These are phyloP conservation scores for Lycocorax pyrrhopterus DNA, from an alignment of 2,113 vertebrate genomes.

Conservation along the genomic window DNA sequence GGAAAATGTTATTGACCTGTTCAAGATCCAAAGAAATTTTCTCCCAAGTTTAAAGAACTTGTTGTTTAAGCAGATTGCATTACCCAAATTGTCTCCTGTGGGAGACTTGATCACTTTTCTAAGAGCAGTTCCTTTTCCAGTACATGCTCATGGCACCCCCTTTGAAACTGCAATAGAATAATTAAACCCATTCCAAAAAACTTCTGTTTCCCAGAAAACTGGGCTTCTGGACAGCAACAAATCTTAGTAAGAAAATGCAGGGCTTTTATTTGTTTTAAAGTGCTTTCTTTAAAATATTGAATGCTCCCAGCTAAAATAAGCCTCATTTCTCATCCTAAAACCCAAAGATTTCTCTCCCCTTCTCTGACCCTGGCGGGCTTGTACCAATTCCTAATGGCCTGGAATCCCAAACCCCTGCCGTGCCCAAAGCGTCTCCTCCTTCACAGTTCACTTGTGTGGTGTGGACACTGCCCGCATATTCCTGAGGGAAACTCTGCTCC, in stretches of 20 bases:
- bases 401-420: not conserved
- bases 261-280: not conserved
- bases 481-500: not conserved
- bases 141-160: not conserved
- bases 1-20: not conserved
- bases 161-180: not conserved
- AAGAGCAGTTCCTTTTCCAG: not conserved
- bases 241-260: not conserved
- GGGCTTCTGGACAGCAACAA: not conserved
- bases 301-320: not conserved
- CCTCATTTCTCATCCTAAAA: not conserved
- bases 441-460: not conserved
- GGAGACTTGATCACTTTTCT: not conserved
- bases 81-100: conserved; percentile 10
- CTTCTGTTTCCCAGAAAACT: not conserved
- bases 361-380: not conserved
- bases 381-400: not conserved
- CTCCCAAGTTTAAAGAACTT: not conserved
- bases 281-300: not conserved
- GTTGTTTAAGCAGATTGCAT: conserved; percentile 12
- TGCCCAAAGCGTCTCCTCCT: not conserved
- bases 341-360: not conserved
- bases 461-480: not conserved
- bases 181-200: not conserved
- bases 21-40: not conserved